Percentiles rank a stretch among this genome's conserved stretches.
phyloP scores from a whole-genome alignment of 1,140 invertebrate species.

The Onthophagus taurus region DNA sequence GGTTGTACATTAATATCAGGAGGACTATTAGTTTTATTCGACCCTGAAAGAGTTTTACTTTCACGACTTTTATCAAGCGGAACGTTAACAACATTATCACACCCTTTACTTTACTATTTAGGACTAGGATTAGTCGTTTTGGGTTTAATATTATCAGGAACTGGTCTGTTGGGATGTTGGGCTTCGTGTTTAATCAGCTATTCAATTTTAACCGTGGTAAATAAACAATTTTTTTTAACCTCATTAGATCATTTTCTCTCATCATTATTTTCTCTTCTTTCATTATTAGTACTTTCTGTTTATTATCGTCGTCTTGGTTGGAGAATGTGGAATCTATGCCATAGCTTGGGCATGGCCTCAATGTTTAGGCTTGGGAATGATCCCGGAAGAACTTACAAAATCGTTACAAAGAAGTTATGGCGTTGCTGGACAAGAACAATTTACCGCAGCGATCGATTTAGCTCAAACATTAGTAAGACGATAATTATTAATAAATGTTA shows the following conservation, averaged over 20 bases:
- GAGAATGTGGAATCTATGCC: constrained; percentile 61
- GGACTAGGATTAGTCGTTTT: constrained; percentile 52
- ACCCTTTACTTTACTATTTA: constrained; percentile 66
- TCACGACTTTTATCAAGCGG: constrained; percentile 52
- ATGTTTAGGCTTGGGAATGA: constrained; percentile 60
- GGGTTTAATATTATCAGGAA: constrained; percentile 54
- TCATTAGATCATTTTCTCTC: background rate
- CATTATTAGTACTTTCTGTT: constrained; percentile 60
- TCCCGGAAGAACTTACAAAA: constrained; percentile 54
- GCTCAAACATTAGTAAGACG: constrained; percentile 53
- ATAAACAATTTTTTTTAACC: constrained; percentile 21
- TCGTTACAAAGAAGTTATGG: constrained; percentile 67
- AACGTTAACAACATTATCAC: constrained; percentile 43
- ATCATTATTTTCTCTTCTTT: background rate
- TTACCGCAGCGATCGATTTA: constrained; percentile 71
- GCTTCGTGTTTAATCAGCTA: constrained; percentile 64
- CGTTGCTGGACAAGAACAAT: constrained; percentile 57
- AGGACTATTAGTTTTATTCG: constrained; percentile 59
- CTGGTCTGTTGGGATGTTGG: constrained; percentile 66
- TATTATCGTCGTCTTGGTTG: constrained; percentile 57
- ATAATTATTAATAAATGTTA: too few relatives aligned
- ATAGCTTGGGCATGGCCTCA: constrained; percentile 70
- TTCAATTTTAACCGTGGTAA: constrained; percentile 57
- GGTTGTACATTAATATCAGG: constrained; percentile 57
- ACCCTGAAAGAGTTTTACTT: constrained; percentile 55